Conservation (phyloP, 2,797 vertebrate species). For the Hippopotamyrus pictus region DNA sequence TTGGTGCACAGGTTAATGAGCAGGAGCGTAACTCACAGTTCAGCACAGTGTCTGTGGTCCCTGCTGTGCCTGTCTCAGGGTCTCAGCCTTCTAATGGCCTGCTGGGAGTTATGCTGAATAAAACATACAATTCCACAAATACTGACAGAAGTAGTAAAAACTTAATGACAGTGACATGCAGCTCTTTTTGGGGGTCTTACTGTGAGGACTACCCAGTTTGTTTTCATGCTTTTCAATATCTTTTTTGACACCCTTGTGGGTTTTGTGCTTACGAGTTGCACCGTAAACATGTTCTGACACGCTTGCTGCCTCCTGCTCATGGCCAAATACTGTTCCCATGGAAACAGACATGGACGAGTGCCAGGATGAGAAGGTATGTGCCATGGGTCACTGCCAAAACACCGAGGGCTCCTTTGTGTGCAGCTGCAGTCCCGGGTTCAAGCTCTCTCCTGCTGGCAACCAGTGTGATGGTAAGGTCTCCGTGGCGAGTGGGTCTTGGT, state of each 20-base stretch:
- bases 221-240: not conserved
- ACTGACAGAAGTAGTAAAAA: not conserved
- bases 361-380: conserved; percentile 69
- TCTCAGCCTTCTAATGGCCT: not conserved
- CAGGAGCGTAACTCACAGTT: not conserved
- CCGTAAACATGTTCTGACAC: not conserved
- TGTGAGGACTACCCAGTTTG: not conserved
- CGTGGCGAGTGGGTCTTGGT: not conserved
- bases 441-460: conserved; percentile 62
- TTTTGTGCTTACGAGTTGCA: not conserved
- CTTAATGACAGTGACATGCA: not conserved
- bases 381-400: conserved; percentile 80
- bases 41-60: not conserved
- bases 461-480: conserved; percentile 79
- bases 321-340: not conserved
- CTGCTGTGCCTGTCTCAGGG: not conserved
- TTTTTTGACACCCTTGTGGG: conserved; percentile 9
- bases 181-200: not conserved
- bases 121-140: not conserved
- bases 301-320: not conserved
- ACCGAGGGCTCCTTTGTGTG: conserved; percentile 85
- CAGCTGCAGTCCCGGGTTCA: conserved; percentile 76
- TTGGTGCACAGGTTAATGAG: not conserved
- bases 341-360: conserved; percentile 83
- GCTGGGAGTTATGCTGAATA: not conserved